phyloP scores from a whole-genome alignment of 2,113 vertebrate genomes.

The Engystomops pustulosus region DNA sequence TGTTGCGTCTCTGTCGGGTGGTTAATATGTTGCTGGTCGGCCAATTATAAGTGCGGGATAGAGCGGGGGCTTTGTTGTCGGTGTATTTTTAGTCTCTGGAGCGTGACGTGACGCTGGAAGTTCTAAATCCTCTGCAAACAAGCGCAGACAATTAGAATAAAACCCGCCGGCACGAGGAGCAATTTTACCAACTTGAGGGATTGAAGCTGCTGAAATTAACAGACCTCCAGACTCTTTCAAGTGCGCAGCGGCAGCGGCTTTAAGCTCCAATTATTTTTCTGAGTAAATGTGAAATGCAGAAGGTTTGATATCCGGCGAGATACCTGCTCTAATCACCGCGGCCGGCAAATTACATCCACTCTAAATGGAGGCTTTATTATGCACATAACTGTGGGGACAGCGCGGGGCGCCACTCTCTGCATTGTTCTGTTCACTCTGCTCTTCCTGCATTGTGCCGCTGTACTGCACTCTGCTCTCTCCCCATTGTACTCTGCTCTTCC shows the following conservation, averaged over 20 bases:
- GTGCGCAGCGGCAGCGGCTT: constrained; percentile 25
- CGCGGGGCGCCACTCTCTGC: neutral
- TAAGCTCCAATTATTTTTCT: constrained; percentile 47
- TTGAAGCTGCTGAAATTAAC: constrained; percentile 20
- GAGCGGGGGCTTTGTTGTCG: neutral
- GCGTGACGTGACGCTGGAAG: neutral
- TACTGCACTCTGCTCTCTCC: neutral
- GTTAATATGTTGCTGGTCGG: neutral
- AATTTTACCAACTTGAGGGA: constrained; percentile 9
- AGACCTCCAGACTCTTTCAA: constrained; percentile 26
- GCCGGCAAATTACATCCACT: constrained; percentile 8
- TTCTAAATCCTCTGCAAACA: constrained; percentile 22
- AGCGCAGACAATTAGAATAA: constrained; percentile 17
- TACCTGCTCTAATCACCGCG: constrained; percentile 38
- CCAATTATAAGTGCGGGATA: neutral
- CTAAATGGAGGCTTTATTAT: constrained; percentile 33
- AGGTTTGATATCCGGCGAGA: constrained; percentile 9
- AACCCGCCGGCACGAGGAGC: neutral
- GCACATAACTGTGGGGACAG: neutral
- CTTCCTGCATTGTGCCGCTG: too few species aligned
- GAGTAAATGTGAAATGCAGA: constrained; percentile 25
- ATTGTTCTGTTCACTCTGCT: too few species aligned
- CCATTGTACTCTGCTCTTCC: too few species aligned
- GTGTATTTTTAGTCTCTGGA: neutral
- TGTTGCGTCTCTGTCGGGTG: neutral